phyloP scores from a whole-genome alignment of 2,888 invertebrate species.

The Caenorhabditis doughertyi region DNA sequence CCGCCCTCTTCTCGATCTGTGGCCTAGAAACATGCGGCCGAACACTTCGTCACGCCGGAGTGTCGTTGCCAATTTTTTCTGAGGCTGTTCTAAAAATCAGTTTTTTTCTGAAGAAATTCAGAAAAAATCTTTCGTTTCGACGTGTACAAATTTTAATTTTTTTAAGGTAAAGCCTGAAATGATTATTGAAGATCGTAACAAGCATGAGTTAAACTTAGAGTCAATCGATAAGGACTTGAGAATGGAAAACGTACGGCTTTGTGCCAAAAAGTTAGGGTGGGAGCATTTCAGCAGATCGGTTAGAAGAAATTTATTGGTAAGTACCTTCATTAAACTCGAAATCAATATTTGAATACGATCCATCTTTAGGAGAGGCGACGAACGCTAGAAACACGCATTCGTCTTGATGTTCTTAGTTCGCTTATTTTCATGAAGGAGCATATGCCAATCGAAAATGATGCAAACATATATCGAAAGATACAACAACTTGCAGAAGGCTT shows the following conservation, averaged over 20 bases:
- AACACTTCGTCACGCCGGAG: constrained; percentile 4
- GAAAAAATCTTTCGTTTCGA: too few relatives aligned
- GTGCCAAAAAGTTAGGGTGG: constrained; percentile 62
- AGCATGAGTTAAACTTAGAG: constrained; percentile 65
- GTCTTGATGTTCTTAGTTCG: constrained; percentile 66
- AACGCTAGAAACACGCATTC: constrained; percentile 55
- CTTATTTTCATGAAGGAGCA: constrained; percentile 57
- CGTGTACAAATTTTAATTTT: too few relatives aligned
- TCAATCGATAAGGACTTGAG: constrained; percentile 66
- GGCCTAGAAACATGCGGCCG: constrained; percentile 4
- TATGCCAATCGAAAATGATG: constrained; percentile 56
- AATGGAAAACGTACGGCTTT: constrained; percentile 67
- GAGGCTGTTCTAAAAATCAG: neutral
- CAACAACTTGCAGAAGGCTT: constrained; percentile 58
- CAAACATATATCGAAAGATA: constrained; percentile 28
- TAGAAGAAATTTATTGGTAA: constrained; percentile 65
- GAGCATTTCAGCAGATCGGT: constrained; percentile 62
- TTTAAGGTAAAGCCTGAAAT: constrained; percentile 49
- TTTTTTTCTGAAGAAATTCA: neutral
- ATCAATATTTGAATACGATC: constrained; percentile 1
- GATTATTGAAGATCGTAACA: constrained; percentile 56
- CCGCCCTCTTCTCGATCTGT: neutral
- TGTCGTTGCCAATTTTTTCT: constrained; percentile 1
- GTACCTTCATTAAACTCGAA: neutral
- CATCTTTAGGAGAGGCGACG: constrained; percentile 68